phyloP scores from a whole-genome alignment of 2,797 vertebrate genomes.

The Hydrocynus forskahlii region DNA sequence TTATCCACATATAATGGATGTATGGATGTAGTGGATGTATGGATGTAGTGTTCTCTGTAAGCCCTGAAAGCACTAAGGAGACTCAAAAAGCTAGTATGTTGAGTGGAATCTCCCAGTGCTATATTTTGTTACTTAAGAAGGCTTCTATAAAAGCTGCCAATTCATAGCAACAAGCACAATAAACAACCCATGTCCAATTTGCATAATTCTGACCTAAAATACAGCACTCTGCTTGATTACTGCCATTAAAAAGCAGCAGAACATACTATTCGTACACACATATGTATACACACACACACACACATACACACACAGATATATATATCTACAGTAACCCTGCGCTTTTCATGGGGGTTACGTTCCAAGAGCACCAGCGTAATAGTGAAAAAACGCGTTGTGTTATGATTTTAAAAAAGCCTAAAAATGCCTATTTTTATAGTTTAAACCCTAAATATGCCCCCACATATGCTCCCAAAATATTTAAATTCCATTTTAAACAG shows the following conservation, averaged over 20 bases:
- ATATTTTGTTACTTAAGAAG: background rate
- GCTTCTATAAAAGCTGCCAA: background rate
- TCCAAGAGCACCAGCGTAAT: too few relatives aligned
- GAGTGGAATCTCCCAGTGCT: background rate
- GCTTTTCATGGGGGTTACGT: too few relatives aligned
- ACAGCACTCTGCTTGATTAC: slow-evolving; percentile 11
- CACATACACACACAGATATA: too few relatives aligned
- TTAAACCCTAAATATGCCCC: too few relatives aligned
- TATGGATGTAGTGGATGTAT: background rate
- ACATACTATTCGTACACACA: too few relatives aligned
- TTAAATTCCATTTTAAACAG: too few relatives aligned
- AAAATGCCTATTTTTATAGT: too few relatives aligned
- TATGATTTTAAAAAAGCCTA: too few relatives aligned
- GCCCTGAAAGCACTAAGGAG: background rate
- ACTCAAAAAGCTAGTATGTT: background rate
- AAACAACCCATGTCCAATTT: background rate
- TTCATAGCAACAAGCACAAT: background rate
- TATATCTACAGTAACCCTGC: too few relatives aligned
- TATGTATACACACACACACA: too few relatives aligned
- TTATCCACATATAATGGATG: background rate
- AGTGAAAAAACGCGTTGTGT: too few relatives aligned
- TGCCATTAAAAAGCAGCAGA: background rate
- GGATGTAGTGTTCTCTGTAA: background rate
- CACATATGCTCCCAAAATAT: too few relatives aligned
- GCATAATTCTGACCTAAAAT: slow-evolving; percentile 14